Evolutionary conservation across 2,888 invertebrate genomes (phyloP).

Genomic region (Cheilosia grossa): DNA sequence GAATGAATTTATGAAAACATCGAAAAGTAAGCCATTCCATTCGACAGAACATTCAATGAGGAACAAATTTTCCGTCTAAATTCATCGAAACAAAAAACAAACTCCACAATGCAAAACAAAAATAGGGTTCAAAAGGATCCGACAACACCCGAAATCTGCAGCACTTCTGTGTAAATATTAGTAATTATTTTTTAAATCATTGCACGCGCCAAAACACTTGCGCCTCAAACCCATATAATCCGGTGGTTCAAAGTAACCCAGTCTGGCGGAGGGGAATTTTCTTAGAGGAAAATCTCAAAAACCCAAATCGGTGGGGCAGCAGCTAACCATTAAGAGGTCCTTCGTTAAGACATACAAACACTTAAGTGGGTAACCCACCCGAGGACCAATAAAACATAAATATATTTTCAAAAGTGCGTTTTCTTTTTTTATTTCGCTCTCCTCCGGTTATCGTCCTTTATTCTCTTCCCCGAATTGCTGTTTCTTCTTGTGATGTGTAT

Average conservation of each 20-base stretch:
- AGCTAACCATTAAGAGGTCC: slow-evolving; percentile 59
- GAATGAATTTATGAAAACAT: too few species aligned
- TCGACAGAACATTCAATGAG: too few species aligned
- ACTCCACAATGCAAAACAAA: slow-evolving; percentile 1
- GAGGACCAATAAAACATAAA: slow-evolving; percentile 63
- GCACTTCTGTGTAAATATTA: slow-evolving; percentile 63
- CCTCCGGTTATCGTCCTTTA: neutral
- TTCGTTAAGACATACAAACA: slow-evolving; percentile 55
- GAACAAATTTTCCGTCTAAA: too few species aligned
- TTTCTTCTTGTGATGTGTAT: slow-evolving; percentile 11
- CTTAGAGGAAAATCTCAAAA: slow-evolving; percentile 31
- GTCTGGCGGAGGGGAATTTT: neutral
- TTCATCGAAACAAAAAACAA: neutral
- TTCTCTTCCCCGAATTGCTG: neutral
- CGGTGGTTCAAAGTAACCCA: neutral
- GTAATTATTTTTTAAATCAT: slow-evolving; percentile 73
- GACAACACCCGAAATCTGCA: neutral
- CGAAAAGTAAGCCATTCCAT: too few species aligned
- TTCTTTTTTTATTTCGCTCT: neutral
- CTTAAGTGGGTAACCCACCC: slow-evolving; percentile 65
- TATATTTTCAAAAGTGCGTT: slow-evolving; percentile 61
- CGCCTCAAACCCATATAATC: slow-evolving; percentile 39
- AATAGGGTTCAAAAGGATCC: slow-evolving; percentile 64
- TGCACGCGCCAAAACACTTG: slow-evolving; percentile 67
- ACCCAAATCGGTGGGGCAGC: slow-evolving; percentile 46